phyloP scores from a whole-genome alignment of 2,113 vertebrate species.

The Pantherophis guttatus region DNA sequence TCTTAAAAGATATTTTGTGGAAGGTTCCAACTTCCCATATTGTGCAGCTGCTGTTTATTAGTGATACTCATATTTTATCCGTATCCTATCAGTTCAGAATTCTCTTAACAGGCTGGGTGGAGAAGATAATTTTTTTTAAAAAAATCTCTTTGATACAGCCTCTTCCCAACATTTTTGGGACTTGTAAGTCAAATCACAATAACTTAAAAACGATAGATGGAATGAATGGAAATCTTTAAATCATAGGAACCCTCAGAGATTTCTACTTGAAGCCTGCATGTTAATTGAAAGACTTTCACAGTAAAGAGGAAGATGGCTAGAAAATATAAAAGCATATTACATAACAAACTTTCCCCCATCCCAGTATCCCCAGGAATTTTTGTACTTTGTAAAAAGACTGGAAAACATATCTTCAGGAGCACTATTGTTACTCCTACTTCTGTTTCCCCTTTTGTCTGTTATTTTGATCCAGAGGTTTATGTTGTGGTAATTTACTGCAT shows the following conservation, averaged over 20 bases:
- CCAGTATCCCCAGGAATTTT: background rate
- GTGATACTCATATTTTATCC: conserved; percentile 54
- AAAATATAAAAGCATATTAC: background rate
- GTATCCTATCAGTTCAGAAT: conserved; percentile 29
- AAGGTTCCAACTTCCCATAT: conserved; percentile 48
- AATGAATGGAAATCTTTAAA: conserved; percentile 1
- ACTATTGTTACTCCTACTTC: background rate
- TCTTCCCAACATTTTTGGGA: conserved; percentile 16
- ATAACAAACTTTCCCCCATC: background rate
- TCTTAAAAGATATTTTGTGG: conserved; percentile 56
- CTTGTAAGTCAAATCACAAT: background rate
- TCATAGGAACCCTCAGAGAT: conserved; percentile 11
- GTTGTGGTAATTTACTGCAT: background rate
- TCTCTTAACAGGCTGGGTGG: background rate
- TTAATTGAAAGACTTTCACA: background rate
- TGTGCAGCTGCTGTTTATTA: conserved; percentile 62
- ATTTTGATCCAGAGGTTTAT: background rate
- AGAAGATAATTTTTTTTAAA: background rate
- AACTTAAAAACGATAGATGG: conserved; percentile 11
- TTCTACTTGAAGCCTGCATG: background rate
- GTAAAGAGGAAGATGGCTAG: background rate
- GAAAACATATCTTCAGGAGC: background rate
- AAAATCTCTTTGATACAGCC: background rate
- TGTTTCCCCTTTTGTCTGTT: background rate
- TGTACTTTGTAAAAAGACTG: background rate